Evolutionary conservation across 2,888 invertebrate species (phyloP), one percentile per base, ranked within the genome.

Genomic region (Nemapogon koenigi): DNA sequence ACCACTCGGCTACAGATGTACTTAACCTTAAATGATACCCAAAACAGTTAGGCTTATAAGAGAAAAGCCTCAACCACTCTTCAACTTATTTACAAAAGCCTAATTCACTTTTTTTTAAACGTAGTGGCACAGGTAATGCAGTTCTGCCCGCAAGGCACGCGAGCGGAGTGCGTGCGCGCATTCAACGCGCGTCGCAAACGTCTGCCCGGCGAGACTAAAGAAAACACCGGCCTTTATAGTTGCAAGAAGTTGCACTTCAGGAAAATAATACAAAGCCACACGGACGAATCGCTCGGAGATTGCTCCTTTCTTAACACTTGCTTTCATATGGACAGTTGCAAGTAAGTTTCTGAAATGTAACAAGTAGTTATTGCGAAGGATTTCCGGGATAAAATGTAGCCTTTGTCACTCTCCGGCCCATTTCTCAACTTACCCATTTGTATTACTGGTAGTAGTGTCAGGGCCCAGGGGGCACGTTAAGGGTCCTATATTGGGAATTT

Each of bases 281-380:
- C 97, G 0, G 97, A 97, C 59, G 95, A 96, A 68, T 85, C 91
- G 1, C 79, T 97, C 1, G 97, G 98, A 0, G 98, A 98, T 64
- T 98, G 97, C 61, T 97, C 97, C 13, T 98, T 98, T 65, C 81
- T 98, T 2, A 98, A 98, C 64, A 98, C 97, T 0, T 98, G 97
- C 65, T 98, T 98, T 61, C 97, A 98, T 60, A 97, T 98, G 97
- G 97, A 97, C 49, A 94, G 93, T 26, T 98, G 97, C 86, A 97
- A 97, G 86, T 89, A 54, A 63, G 70, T 43, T 16, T 32, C 11
- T 32, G n/a, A 32, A 17, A 16, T 6, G n/a, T n/a, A n/a, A n/a
- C n/a, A n/a, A n/a, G n/a, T n/a, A n/a, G n/a, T n/a, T n/a, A n/a
- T n/a, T n/a, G n/a, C n/a, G n/a, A n/a, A n/a, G n/a, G n/a, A n/a